Percentiles rank a stretch among this genome's conserved stretches.
Evolutionary conservation across 2,888 invertebrate species (phyloP).

Genomic region (Marasmarcha lunaedactyla): DNA sequence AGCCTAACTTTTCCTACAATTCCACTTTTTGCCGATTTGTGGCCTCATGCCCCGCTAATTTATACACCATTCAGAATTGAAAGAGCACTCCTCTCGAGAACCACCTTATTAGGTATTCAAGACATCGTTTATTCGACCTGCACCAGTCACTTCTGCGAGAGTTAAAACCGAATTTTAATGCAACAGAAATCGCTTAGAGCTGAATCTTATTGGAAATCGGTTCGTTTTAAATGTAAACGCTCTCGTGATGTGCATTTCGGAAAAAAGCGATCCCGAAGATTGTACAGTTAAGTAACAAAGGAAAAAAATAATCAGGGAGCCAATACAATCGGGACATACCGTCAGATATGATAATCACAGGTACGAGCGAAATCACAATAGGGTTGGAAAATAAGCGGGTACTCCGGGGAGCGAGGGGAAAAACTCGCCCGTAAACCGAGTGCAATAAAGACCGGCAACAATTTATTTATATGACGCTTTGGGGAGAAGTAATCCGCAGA

Average conservation of each 20-base stretch:
- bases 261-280: no score
- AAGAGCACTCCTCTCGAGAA: conserved; percentile 34
- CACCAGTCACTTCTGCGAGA: conserved; percentile 30
- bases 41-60: conserved; percentile 54
- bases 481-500: conserved; percentile 52
- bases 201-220: conserved; percentile 13
- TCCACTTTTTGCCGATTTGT: conserved; percentile 64
- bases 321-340: neutral
- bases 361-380: conserved; percentile 49
- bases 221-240: no score
- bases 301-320: neutral
- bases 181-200: conserved; percentile 26
- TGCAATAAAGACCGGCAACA: conserved; percentile 65
- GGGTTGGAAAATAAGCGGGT: conserved; percentile 40
- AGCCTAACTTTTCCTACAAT: conserved; percentile 65
- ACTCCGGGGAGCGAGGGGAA: conserved; percentile 55
- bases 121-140: conserved; percentile 57
- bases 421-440: conserved; percentile 51
- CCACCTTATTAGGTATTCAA: conserved; percentile 58
- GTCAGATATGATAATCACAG: conserved; percentile 46
- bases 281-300: no score
- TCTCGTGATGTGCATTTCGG: no score
- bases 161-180: conserved; percentile 42
- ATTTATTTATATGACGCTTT: conserved; percentile 69
- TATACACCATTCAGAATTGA: conserved; percentile 52